Evolutionary conservation across 2,888 invertebrate genomes (phyloP), one percentile per base, ranked within the genome.

Genomic region (Hydraecia micacea): DNA sequence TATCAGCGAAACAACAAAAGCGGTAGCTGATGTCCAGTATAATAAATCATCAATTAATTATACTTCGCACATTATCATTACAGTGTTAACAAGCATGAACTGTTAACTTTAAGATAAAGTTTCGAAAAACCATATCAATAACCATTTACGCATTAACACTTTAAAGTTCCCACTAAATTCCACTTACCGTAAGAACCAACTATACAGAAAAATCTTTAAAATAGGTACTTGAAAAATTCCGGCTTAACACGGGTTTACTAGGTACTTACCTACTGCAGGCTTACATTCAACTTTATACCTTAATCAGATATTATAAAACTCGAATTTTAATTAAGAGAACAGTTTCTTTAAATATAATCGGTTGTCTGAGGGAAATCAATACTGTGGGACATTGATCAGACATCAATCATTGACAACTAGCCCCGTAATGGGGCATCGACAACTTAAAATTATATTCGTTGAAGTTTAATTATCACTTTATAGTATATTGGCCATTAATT

Each of bases 381-480:
- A 83, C 86, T 81, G 82, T 84, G 85, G 79, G 86, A 87, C 79
- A 81, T 65, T 77, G 76, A 70, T 69, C 70, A 70, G 73, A 67
- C 81, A 90, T 90, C 88, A 90, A 90, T 91, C 88, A 88, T 77
- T 75, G 68, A 46, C 84, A 88, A 88, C 81, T 77, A 84, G 74
- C 68, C 63, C 69, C 75, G 78, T 86, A 85, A 87, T 85, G 84
- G 80, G 83, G 79, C 83, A 85, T 87, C 76, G 90, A 89, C 90
- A 89, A 88, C 83, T 82, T 73, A 84, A 85, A 75, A 90, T 88
- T 88, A 89, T 85, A 86, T 80, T 84, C 74, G 74, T 72, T 78
- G 74, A 79, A 75, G 80, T 87, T 81, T 86, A 87, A 89, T 90
- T 86, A 86, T 71, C 78, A 80, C 78, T 82, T 80, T 84, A 79